Evolutionary conservation across 2,113 vertebrate genomes (phyloP), one percentile per base, ranked within the genome.

Genomic region (Mystacornis crossleyi): DNA sequence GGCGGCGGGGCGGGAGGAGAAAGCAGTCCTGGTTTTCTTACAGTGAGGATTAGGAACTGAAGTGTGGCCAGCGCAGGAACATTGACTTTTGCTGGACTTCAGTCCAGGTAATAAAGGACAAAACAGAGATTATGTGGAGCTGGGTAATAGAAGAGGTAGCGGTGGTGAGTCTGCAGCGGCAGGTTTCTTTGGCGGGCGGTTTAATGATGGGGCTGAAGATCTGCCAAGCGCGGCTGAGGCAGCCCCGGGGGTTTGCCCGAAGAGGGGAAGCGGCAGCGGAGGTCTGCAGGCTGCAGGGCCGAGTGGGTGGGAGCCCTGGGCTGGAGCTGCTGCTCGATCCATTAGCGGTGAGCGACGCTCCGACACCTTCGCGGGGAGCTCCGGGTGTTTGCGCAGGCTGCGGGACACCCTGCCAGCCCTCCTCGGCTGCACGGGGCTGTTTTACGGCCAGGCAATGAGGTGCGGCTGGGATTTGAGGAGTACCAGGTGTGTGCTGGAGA

Each of bases 111-210:
- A 89, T 73, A 77, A 74, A 92, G 80, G 70, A 48, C 47, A 86
- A 91, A 64, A 28, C 6, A 45, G 42, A 83, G 89, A 93, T 87
- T 89, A 69, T 72, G 61, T 66, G 51, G 74, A 64, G 70, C 65
- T 1, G 58, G 57, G 53, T 89, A 95, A 94, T 95, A 94, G 86
- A 94, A 94, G 72, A 91, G 58, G 96, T 50, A 87, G 96, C 36
- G 0, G 9, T 40, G 78, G 94, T 71, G 62, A 96, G 96, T 28
- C 79, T 93, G 87, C 82, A 90, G 80, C 31, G 8, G 89, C 91
- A 73, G 10, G 23, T 24, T 89, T 95, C 94, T 71, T 67, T 92
- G 95, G 92, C 95, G 26, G 66, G 38, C 5, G 11, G 40, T 90
- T 94, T 87, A 97, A 91, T 62, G 74, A 71, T 14, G 88, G 84